Percentiles rank a stretch among this genome's conserved stretches.
Conservation (phyloP, 30 jellyfish, hydroid and myxozoan species). For the Aurelia sp. region DNA sequence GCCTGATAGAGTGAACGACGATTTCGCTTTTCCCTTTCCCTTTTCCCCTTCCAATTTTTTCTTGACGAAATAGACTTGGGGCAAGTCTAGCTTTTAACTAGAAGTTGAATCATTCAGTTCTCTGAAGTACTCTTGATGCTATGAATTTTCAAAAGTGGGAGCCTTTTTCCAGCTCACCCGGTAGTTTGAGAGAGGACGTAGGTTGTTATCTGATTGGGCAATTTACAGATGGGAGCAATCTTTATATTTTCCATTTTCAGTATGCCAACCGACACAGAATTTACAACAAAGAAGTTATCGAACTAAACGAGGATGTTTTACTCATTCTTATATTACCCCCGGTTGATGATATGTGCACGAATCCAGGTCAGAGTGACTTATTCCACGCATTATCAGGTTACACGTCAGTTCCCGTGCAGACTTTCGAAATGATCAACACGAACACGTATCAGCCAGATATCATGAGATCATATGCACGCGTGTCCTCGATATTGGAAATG, state of each 20-base stretch:
- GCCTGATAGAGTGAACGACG: too few relatives aligned
- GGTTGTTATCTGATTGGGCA: too few relatives aligned
- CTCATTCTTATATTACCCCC: slow-evolving; percentile 92
- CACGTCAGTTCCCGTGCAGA: slow-evolving; percentile 89
- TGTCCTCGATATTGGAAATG: slow-evolving; percentile 89
- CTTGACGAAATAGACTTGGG: too few relatives aligned
- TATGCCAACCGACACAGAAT: slow-evolving; percentile 82
- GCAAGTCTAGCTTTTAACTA: too few relatives aligned
- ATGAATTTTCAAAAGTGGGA: too few relatives aligned
- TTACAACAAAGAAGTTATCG: slow-evolving; percentile 96
- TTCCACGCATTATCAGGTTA: slow-evolving; percentile 86
- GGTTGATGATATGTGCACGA: slow-evolving; percentile 91
- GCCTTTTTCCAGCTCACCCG: too few relatives aligned
- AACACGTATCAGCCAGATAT: slow-evolving; percentile 94
- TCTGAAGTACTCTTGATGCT: too few relatives aligned
- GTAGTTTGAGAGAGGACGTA: too few relatives aligned
- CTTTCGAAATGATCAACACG: slow-evolving; percentile 93
- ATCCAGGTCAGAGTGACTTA: slow-evolving; percentile 92
- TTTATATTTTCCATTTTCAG: slow-evolving; percentile 36
- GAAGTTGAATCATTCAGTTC: too few relatives aligned
- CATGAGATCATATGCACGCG: slow-evolving; percentile 92
- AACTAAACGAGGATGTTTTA: slow-evolving; percentile 83
- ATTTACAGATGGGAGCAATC: too few relatives aligned
- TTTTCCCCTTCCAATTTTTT: too few relatives aligned
- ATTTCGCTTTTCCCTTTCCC: too few relatives aligned